These are phyloP conservation scores for Oxytorus armatus DNA, from an alignment of 2,888 invertebrate genomes.

Conservation along the genomic window DNA sequence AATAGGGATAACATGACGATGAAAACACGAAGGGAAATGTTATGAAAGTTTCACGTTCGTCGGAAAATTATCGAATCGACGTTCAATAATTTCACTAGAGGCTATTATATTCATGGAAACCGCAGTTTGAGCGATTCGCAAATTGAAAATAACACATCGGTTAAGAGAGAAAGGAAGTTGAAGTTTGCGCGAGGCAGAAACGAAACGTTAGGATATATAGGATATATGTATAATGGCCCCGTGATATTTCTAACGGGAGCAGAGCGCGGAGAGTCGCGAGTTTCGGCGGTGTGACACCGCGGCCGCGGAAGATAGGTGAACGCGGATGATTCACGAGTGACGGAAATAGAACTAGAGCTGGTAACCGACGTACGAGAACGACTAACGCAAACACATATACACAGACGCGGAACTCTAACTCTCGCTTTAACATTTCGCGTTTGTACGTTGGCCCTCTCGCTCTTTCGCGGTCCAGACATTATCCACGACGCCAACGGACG, in stretches of 20 bases:
- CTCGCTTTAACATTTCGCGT: conserved; percentile 27
- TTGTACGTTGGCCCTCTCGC: conserved; percentile 13
- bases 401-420: conserved; percentile 30
- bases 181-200: conserved; percentile 26
- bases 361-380: conserved; percentile 64
- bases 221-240: conserved; percentile 59
- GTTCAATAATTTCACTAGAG: conserved; percentile 2
- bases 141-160: neutral
- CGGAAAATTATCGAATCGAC: conserved; percentile 20
- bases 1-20: neutral
- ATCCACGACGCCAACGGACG: conserved; percentile 52
- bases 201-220: conserved; percentile 47
- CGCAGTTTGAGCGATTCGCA: conserved; percentile 12
- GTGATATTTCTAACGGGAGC: conserved; percentile 68
- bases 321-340: conserved; percentile 82
- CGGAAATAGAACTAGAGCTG: conserved; percentile 82
- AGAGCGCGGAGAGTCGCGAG: conserved; percentile 59
- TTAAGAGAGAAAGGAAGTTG: conserved; percentile 3
- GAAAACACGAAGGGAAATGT: neutral
- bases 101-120: conserved; percentile 1
- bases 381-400: conserved; percentile 13
- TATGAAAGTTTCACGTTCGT: neutral
- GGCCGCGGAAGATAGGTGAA: conserved; percentile 77
- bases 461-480: conserved; percentile 63
- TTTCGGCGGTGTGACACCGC: conserved; percentile 65